These are phyloP conservation scores for Hydraecia micacea DNA, from an alignment of 2,888 invertebrate genomes.

Conservation along the genomic window DNA sequence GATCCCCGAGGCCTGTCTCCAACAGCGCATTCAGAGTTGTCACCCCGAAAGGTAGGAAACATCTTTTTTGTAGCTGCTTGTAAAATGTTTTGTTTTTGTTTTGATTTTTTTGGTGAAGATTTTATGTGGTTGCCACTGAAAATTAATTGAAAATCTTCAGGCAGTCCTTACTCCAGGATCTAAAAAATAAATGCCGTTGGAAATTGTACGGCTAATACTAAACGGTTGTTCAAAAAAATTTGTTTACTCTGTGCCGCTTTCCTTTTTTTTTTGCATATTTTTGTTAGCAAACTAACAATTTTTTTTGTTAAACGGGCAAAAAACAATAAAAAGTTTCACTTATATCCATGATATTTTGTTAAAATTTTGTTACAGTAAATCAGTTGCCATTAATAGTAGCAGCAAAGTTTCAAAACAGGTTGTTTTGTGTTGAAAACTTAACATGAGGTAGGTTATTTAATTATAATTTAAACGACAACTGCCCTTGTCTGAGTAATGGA, in stretches of 20 bases:
- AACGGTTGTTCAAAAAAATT: not conserved
- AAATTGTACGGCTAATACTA: not conserved
- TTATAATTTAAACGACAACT: not conserved
- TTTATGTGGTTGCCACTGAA: not conserved
- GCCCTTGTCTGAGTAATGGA: not conserved
- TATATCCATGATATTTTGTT: not conserved
- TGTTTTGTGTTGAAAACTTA: not conserved
- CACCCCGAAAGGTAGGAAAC: slow-evolving; percentile 91
- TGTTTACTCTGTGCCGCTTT: slow-evolving; percentile 20
- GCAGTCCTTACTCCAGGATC: not conserved
- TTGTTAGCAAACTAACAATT: not conserved
- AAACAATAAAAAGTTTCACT: not conserved
- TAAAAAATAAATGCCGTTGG: not conserved
- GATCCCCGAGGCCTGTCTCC: slow-evolving; percentile 84
- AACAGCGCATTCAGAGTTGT: slow-evolving; percentile 92
- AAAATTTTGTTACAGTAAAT: not conserved
- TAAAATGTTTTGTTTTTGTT: slow-evolving; percentile 51
- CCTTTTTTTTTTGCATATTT: not conserved
- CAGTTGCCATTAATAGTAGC: not conserved
- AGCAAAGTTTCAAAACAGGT: not conserved
- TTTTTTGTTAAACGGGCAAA: not conserved
- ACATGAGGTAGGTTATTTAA: not conserved
- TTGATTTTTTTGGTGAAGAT: slow-evolving; percentile 21
- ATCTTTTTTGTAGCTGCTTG: not conserved
- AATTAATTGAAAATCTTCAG: not conserved